A percentile compares a stretch with the other conserved stretches of the same genome.
Conservation (phyloP, 1,140 invertebrate genomes). For the Wiebesia pumilae region DNA sequence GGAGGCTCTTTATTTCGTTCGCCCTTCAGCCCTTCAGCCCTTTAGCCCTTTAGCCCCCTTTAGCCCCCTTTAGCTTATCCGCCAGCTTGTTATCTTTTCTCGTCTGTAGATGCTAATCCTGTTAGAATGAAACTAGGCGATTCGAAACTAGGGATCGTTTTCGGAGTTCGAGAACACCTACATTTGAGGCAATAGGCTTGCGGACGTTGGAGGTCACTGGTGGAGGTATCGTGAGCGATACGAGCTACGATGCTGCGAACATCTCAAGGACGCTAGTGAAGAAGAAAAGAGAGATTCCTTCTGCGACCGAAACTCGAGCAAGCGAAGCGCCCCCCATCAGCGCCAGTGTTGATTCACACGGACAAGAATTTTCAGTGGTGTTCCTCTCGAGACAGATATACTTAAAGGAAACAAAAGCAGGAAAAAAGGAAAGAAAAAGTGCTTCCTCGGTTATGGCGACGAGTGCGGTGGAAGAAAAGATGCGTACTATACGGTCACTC, state of each 20-base stretch:
- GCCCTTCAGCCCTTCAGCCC: no score
- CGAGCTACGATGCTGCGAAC: not conserved
- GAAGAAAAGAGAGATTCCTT: not conserved
- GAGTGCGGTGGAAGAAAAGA: not conserved
- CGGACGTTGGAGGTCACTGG: not conserved
- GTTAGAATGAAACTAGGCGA: not conserved
- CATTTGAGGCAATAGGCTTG: not conserved
- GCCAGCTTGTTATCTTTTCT: not conserved
- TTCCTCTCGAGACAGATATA: slow-evolving; percentile 13
- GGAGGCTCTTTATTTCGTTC: not conserved
- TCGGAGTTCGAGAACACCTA: not conserved
- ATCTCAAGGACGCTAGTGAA: not conserved
- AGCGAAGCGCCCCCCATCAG: not conserved
- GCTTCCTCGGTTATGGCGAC: not conserved
- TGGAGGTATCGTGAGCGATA: not conserved
- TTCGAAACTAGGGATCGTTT: not conserved
- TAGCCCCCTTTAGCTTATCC: not conserved
- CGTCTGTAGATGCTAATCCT: not conserved
- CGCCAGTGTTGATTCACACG: not conserved
- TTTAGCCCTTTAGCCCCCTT: no score
- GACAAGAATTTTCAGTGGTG: not conserved
- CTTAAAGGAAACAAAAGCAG: slow-evolving; percentile 4
- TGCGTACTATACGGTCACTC: not conserved
- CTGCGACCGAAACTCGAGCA: not conserved
- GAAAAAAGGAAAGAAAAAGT: not conserved